Conservation (phyloP, 2,888 invertebrate genomes). For the Melanotus villosus region DNA sequence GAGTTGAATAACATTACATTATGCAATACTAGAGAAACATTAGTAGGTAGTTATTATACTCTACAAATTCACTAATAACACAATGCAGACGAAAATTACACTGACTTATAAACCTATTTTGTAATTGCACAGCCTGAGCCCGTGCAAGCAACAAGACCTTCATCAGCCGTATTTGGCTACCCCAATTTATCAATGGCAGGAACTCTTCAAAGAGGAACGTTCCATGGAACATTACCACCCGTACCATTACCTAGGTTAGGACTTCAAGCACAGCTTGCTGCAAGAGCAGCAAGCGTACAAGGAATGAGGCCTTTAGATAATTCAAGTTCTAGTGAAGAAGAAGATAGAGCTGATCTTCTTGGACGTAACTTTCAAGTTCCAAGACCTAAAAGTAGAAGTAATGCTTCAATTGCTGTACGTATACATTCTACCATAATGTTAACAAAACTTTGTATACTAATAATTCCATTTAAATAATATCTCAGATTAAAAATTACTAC, state of each 20-base stretch:
- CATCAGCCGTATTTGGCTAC: constrained; percentile 88
- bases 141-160: constrained; percentile 81
- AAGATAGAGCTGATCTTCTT: constrained; percentile 84
- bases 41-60: too few species aligned
- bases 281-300: constrained; percentile 63
- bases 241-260: constrained; percentile 80
- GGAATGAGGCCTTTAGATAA: constrained; percentile 70
- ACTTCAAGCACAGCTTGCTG: constrained; percentile 65
- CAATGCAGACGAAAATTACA: too few species aligned
- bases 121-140: constrained; percentile 75
- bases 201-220: constrained; percentile 65
- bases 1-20: too few species aligned
- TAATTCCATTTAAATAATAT: too few species aligned
- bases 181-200: constrained; percentile 73
- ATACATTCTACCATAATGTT: too few species aligned
- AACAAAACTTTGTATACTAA: too few species aligned
- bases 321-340: constrained; percentile 74
- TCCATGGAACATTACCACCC: constrained; percentile 76
- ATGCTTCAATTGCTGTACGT: constrained; percentile 75
- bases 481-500: too few species aligned
- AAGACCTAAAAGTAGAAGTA: constrained; percentile 85
- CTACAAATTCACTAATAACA: too few species aligned
- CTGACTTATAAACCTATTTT: too few species aligned
- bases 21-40: too few species aligned
- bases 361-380: constrained; percentile 83